phyloP scores from a whole-genome alignment of 2,797 vertebrate species.

The Dermochelys coriacea region DNA sequence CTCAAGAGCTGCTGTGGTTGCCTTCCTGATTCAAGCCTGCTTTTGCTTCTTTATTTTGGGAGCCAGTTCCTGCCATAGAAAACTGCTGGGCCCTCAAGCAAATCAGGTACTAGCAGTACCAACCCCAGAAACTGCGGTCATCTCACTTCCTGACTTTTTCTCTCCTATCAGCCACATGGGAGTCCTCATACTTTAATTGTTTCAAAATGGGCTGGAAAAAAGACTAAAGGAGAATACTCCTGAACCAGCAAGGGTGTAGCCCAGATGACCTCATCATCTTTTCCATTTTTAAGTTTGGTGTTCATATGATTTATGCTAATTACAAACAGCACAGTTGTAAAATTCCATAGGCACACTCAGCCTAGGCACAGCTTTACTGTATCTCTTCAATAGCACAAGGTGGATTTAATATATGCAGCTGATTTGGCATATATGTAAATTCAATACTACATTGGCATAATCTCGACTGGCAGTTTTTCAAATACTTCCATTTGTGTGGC shows the following conservation, averaged over 20 bases:
- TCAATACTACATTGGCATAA: slow-evolving; percentile 30
- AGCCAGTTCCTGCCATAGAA: not conserved
- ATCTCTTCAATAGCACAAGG: slow-evolving; percentile 41
- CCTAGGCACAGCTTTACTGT: slow-evolving; percentile 49
- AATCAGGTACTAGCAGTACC: not conserved
- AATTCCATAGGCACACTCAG: slow-evolving; percentile 68
- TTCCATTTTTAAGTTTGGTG: not conserved
- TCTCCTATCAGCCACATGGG: not conserved
- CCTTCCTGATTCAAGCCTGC: not conserved
- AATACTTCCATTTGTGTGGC: not conserved
- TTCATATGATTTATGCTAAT: not conserved
- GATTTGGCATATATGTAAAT: slow-evolving; percentile 59
- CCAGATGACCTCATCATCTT: not conserved
- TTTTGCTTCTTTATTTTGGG: not conserved
- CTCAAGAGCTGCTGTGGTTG: not conserved
- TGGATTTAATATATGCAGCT: slow-evolving; percentile 44
- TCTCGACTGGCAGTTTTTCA: slow-evolving; percentile 58
- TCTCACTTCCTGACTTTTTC: not conserved
- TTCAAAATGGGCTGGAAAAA: not conserved
- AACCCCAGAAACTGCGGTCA: not conserved
- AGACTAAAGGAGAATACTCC: not conserved
- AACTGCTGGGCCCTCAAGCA: not conserved
- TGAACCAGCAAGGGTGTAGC: not conserved
- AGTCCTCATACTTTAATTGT: not conserved
- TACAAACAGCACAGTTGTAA: slow-evolving; percentile 57